Evolutionary conservation across 92 coral and sea anemone species (phyloP), one percentile per base, ranked within the genome.

Genomic region (Epizoanthus rinbou): DNA sequence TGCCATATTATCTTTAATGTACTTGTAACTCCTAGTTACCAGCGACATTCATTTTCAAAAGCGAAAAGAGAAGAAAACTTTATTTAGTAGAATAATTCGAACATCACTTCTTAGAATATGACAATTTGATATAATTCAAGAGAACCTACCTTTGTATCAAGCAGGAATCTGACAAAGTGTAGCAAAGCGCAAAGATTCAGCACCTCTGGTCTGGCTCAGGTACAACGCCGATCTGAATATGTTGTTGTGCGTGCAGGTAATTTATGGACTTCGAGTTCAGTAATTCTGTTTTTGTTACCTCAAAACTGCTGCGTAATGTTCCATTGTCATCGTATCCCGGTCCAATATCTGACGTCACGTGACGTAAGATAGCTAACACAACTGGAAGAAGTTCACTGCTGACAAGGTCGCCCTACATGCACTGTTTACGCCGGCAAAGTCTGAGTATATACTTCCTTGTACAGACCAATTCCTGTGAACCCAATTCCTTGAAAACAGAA

Each of bases 291-390:
- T 24, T 65, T 65, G 43, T 24, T 28, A 31, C 70, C 28, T 18
- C 3, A 65, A 65, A 28, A 14, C 6, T 67, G 47, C 72, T 67
- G 72, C 47, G 72, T 67, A 67, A 67, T 67, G 47, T 11, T 15
- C 72, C 72, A 47, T 31, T 6, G 1, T 6, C 50, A 0, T 18
- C 4, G 11, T 41, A 67, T 67, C 47, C 22, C 8, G 72, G 72
- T 18, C 72, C 72, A 31, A 67, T 67, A 67, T 33, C 7, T 33
- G 72, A 67, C 72, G 50, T 33, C 72, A 67, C 19, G 72, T 33
- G 72, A 67, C 22, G 50, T 6, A 37, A 8, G 23, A 19, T 41
- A 31, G n/a, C 50, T 64, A 1, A 9, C 14, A 8, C 54, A 47
- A 47, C 69, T 0, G 37, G 69, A 8, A 8, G 69, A 64, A 19